These are phyloP conservation scores for Epirrhoe alternata DNA, from an alignment of 2,888 invertebrate species.

Conservation along the genomic window DNA sequence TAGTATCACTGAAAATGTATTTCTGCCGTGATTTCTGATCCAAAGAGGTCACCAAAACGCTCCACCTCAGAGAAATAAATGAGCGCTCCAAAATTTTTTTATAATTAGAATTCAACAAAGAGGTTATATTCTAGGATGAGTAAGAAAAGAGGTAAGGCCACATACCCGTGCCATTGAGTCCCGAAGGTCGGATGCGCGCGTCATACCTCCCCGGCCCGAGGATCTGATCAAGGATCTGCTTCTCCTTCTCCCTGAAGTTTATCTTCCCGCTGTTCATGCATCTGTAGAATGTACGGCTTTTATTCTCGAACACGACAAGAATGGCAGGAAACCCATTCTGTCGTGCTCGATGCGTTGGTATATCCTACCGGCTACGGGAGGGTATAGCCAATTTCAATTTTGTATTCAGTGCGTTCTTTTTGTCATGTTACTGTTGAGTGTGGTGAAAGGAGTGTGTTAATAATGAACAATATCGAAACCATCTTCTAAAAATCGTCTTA, in stretches of 20 bases:
- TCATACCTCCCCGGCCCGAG: constrained; percentile 96
- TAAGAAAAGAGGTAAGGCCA: constrained; percentile 33
- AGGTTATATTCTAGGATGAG: not conserved
- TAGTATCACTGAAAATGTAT: too few species aligned
- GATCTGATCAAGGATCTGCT: constrained; percentile 96
- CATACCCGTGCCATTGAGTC: constrained; percentile 97
- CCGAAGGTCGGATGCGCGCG: constrained; percentile 96
- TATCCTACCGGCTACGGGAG: constrained; percentile 15
- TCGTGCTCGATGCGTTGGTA: constrained; percentile 16
- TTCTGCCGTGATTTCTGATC: too few species aligned
- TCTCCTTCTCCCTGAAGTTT: constrained; percentile 97
- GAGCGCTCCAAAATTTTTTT: too few species aligned
- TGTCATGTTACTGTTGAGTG: not conserved
- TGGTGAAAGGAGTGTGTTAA: too few species aligned
- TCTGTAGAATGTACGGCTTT: constrained; percentile 72
- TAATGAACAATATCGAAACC: too few species aligned
- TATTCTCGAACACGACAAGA: constrained; percentile 26
- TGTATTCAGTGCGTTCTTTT: not conserved
- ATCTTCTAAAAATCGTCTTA: too few species aligned
- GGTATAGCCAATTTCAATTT: constrained; percentile 26
- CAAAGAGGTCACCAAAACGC: too few species aligned
- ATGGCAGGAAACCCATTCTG: constrained; percentile 9
- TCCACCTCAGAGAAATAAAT: too few species aligned
- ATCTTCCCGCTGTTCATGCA: constrained; percentile 90
- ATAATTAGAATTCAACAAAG: not conserved